These are phyloP conservation scores for Danio choprae DNA, from an alignment of 2,797 vertebrate species.

Conservation along the genomic window DNA sequence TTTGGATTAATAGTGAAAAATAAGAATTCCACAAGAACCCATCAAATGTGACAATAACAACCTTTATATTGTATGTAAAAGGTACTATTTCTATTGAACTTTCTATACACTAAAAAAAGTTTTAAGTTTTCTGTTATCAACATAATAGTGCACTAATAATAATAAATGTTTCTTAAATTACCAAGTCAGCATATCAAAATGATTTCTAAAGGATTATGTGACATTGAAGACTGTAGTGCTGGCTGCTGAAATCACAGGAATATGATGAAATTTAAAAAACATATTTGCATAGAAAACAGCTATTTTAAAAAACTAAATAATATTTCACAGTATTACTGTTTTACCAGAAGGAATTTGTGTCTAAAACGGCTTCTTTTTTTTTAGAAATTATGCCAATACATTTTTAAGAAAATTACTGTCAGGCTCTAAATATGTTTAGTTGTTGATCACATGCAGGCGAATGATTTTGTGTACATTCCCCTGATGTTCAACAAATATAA, in stretches of 20 bases:
- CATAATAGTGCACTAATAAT: not conserved
- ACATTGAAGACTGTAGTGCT: not conserved
- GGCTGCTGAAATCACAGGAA: not conserved
- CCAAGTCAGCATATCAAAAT: not conserved
- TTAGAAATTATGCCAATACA: not conserved
- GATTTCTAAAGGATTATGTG: not conserved
- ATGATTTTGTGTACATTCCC: not conserved
- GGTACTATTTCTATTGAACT: not conserved
- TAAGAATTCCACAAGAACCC: not conserved
- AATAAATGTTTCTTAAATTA: not conserved
- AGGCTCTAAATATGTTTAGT: not conserved
- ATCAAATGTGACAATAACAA: not conserved
- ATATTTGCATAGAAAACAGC: not conserved
- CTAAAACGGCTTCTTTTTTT: not conserved
- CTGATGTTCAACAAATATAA: slow-evolving; percentile 19
- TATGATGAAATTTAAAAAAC: not conserved
- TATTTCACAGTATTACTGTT: not conserved
- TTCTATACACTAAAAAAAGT: not conserved
- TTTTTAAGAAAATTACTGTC: not conserved
- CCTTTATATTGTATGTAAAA: not conserved
- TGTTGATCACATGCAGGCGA: not conserved
- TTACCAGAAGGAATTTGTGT: not conserved
- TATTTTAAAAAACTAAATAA: not conserved
- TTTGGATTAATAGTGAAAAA: no score
- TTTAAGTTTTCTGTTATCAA: no score